Evolutionary conservation across 2,888 invertebrate species (phyloP).

Genomic region (Drosophila bunnanda): DNA sequence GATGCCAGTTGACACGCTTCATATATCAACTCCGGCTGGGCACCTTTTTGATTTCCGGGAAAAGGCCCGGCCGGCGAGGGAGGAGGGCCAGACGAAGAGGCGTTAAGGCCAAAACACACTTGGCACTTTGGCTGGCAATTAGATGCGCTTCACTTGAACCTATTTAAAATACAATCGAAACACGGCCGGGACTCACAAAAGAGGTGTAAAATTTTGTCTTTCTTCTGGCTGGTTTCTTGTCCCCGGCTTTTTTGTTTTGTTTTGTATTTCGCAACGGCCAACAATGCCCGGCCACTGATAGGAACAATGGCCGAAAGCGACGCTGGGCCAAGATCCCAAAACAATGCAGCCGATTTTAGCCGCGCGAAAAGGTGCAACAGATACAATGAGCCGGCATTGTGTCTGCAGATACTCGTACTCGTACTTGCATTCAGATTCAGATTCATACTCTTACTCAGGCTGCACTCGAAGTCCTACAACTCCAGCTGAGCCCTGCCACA

Average conservation of each 20-base stretch:
- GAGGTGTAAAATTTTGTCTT: conserved; percentile 74
- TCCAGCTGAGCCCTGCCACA: conserved; percentile 10
- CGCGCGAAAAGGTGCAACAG: conserved; percentile 53
- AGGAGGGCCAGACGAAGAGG: conserved; percentile 28
- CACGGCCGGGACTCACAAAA: conserved; percentile 59
- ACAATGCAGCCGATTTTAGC: conserved; percentile 73
- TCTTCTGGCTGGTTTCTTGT: conserved; percentile 22
- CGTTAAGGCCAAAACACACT: conserved; percentile 74
- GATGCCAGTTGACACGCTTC: conserved; percentile 78
- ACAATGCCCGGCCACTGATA: conserved; percentile 76
- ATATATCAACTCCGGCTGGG: conserved; percentile 70
- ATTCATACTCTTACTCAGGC: conserved; percentile 3
- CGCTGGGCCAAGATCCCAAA: conserved; percentile 62
- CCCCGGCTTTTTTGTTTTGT: conserved; percentile 17
- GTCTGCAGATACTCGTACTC: conserved; percentile 1
- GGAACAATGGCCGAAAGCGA: conserved; percentile 68
- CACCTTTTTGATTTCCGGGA: conserved; percentile 76
- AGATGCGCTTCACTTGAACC: conserved; percentile 80
- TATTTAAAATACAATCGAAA: conserved; percentile 81
- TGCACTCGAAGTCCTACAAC: background rate
- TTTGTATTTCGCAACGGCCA: conserved; percentile 71
- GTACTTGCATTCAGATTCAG: conserved; percentile 3
- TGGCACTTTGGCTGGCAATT: conserved; percentile 74
- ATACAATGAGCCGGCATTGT: conserved; percentile 72
- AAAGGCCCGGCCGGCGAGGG: conserved; percentile 44